Conservation (phyloP, 2,113 vertebrate species). For the Oenanthe oenanthe region DNA sequence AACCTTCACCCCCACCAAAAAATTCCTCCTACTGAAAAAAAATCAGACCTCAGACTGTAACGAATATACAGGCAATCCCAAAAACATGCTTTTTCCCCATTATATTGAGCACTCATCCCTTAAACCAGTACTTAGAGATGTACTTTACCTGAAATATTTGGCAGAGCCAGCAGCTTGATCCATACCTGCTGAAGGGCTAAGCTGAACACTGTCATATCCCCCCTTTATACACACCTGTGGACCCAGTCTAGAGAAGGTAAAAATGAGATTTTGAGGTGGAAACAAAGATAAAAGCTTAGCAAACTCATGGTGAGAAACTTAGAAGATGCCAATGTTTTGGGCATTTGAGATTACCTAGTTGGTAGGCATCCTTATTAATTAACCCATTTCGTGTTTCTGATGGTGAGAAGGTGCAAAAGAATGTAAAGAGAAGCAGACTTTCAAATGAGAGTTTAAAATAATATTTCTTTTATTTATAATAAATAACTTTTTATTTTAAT, state of each 20-base stretch:
- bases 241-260: neutral
- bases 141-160: neutral
- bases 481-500: neutral
- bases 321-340: neutral
- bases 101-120: neutral
- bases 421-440: neutral
- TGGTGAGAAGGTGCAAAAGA: neutral
- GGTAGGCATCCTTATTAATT: neutral
- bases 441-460: neutral
- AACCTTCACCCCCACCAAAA: neutral
- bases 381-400: neutral
- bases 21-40: neutral
- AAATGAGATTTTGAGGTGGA: neutral
- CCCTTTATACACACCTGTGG: rapidly evolving
- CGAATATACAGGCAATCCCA: neutral
- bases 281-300: neutral
- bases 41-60: neutral
- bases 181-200: neutral
- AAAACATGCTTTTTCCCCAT: neutral
- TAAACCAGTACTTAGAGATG: neutral
- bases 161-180: neutral
- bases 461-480: neutral
- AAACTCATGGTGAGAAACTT: neutral
- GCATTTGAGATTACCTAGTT: neutral
- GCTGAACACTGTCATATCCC: neutral